Conservation (phyloP, 2,888 invertebrate species). For the Drosophila monieri region DNA sequence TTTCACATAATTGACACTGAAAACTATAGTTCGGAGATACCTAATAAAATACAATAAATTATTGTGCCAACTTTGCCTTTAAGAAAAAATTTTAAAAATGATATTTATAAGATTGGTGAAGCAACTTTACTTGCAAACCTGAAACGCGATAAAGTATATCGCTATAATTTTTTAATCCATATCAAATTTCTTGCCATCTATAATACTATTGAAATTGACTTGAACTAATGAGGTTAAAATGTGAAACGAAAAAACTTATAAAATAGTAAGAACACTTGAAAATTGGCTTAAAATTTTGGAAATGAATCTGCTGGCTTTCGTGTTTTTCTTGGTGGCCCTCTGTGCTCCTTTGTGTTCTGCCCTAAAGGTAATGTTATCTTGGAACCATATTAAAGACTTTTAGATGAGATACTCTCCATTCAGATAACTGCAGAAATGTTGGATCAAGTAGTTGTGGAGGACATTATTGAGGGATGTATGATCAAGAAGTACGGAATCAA, state of each 20-base stretch:
- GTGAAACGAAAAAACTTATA: background rate
- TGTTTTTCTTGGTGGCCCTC: background rate
- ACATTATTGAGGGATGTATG: background rate
- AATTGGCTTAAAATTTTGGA: background rate
- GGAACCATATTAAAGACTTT: background rate
- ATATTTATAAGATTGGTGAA: no score
- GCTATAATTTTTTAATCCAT: background rate
- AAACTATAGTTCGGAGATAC: background rate
- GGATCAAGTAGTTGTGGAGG: background rate
- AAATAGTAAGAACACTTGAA: background rate
- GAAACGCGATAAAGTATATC: no score
- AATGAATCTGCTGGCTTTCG: background rate
- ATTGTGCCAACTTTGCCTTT: no score
- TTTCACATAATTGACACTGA: conserved; percentile 3
- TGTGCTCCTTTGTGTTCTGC: background rate
- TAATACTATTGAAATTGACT: background rate
- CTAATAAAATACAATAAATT: no score
- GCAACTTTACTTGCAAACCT: no score
- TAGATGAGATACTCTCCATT: background rate
- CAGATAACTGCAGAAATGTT: background rate
- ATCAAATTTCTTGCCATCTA: background rate
- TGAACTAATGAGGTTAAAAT: background rate
- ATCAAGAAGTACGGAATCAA: background rate
- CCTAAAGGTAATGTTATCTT: background rate
- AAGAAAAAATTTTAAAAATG: no score